Evolutionary conservation across 2,113 vertebrate species (phyloP).

Genomic region (Callaeas wilsoni): DNA sequence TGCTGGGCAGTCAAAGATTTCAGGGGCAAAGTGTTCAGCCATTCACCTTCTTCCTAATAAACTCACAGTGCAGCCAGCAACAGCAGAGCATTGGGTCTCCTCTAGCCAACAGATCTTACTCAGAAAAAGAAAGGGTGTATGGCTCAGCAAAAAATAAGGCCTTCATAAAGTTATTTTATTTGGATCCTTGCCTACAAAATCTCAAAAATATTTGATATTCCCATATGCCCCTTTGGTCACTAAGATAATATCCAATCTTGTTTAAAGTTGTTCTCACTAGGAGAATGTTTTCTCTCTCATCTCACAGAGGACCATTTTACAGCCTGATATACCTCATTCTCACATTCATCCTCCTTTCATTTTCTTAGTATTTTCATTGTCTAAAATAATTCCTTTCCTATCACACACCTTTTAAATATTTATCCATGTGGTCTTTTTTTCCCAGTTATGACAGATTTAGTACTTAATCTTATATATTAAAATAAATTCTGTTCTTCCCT

Average conservation of each 20-base stretch:
- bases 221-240: not conserved
- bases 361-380: not conserved
- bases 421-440: not conserved
- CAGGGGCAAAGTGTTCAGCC: not conserved
- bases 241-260: not conserved
- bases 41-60: not conserved
- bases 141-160: not conserved
- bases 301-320: not conserved
- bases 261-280: not conserved
- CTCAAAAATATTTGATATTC: not conserved
- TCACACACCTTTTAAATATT: not conserved
- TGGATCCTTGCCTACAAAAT: not conserved
- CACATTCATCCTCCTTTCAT: not conserved
- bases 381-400: constrained; percentile 11
- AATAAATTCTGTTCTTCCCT: not conserved
- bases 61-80: not conserved
- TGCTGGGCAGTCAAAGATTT: not conserved
- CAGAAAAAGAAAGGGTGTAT: not conserved
- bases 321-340: constrained; percentile 9
- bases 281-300: not conserved
- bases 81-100: not conserved
- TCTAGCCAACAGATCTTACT: not conserved
- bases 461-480: not conserved
- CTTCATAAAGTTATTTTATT: not conserved
- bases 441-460: not conserved